Evolutionary conservation across 1,140 invertebrate species (phyloP).

Genomic region (Drosophila watanabei): DNA sequence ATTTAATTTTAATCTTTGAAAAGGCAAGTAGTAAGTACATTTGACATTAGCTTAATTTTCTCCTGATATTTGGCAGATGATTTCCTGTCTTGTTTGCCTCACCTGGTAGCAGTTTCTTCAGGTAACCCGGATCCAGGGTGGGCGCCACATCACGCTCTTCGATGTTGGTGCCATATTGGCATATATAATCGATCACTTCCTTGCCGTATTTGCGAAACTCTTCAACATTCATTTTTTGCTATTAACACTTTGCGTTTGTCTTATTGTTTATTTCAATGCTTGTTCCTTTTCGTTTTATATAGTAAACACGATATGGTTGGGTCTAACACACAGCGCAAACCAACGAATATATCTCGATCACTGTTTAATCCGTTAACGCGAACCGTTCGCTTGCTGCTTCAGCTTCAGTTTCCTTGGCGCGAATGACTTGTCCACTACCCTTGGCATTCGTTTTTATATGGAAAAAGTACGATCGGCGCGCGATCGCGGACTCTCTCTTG

Average conservation of each 20-base stretch:
- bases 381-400: conserved; percentile 48
- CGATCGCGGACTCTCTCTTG: conserved; percentile 14
- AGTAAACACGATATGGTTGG: neutral
- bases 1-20: no score
- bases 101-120: conserved; percentile 89
- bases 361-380: conserved; percentile 50
- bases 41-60: conserved; percentile 1
- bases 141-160: conserved; percentile 92
- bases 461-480: conserved; percentile 18
- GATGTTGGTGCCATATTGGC: conserved; percentile 93
- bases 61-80: neutral
- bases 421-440: conserved; percentile 67
- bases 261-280: conserved; percentile 20
- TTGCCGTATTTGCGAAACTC: conserved; percentile 94
- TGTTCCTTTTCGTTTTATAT: conserved; percentile 1
- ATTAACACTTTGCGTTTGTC: conserved; percentile 33
- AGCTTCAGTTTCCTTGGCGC: conserved; percentile 73
- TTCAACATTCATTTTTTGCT: conserved; percentile 90
- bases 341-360: conserved; percentile 21
- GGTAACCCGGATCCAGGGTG: conserved; percentile 93
- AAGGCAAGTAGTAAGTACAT: no score
- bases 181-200: conserved; percentile 97
- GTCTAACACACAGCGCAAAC: conserved; percentile 26
- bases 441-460: conserved; percentile 73
- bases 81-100: conserved; percentile 9